A percentile compares a stretch with the other conserved stretches of the same genome.
Conservation (phyloP, 2,888 invertebrate species). For the Drosophila trichaetosa region DNA sequence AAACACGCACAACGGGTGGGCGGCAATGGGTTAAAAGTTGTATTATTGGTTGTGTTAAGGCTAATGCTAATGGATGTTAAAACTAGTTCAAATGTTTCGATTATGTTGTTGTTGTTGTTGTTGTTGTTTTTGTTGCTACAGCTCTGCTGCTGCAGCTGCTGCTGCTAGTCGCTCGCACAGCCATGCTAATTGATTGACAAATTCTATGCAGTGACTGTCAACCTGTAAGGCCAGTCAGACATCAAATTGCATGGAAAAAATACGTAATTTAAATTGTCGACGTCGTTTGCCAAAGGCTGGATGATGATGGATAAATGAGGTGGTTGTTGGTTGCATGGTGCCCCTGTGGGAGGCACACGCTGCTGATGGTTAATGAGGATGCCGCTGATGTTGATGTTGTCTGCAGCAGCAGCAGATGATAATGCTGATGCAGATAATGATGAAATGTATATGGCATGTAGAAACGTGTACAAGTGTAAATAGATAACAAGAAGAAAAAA, state of each 20-base stretch:
- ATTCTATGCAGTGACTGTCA: conserved; percentile 43
- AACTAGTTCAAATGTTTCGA: conserved; percentile 66
- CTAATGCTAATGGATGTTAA: conserved; percentile 55
- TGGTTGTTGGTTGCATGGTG: not conserved
- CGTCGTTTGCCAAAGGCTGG: conserved; percentile 17
- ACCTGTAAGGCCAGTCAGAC: conserved; percentile 64
- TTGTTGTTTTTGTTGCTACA: conserved; percentile 36
- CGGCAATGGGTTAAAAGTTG: conserved; percentile 70
- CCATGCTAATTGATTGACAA: conserved; percentile 65
- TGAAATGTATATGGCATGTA: conserved; percentile 67
- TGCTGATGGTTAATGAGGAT: conserved; percentile 38
- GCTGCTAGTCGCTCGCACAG: conserved; percentile 43
- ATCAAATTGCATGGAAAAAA: conserved; percentile 68
- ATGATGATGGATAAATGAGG: not conserved
- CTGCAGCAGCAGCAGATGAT: conserved; percentile 11
- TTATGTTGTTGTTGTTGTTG: conserved; percentile 44
- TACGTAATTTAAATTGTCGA: conserved; percentile 56
- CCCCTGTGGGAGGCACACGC: conserved; percentile 8
- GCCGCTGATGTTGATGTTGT: conserved; percentile 33
- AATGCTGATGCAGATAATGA: conserved; percentile 42
- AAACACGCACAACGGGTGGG: conserved; percentile 50
- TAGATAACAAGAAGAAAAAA: conserved; percentile 62
- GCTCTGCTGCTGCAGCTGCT: conserved; percentile 25
- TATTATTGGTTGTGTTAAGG: conserved; percentile 20
- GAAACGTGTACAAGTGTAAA: conserved; percentile 81